Conservation (phyloP, 2,888 invertebrate species). For the Troides aeacus region DNA sequence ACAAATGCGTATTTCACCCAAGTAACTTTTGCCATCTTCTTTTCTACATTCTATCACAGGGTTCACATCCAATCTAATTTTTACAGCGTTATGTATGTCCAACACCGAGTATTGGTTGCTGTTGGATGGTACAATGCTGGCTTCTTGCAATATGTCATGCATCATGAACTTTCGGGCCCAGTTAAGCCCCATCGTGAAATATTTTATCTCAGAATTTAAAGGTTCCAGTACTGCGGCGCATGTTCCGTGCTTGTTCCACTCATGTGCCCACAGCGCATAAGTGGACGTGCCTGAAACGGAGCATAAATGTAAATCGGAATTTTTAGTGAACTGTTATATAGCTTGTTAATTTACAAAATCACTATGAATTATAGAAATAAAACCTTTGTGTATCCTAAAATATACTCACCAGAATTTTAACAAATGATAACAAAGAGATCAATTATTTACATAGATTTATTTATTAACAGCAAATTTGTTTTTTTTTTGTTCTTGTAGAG, state of each 20-base stretch:
- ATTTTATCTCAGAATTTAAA: conserved; percentile 83
- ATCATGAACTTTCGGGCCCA: conserved; percentile 82
- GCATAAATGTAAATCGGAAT: neutral
- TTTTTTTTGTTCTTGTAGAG: too few relatives aligned
- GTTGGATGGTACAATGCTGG: conserved; percentile 75
- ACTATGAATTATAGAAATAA: too few relatives aligned
- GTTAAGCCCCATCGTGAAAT: conserved; percentile 83
- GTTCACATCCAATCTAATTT: conserved; percentile 75
- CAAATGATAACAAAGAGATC: too few relatives aligned
- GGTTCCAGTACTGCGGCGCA: conserved; percentile 82
- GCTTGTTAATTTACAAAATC: too few relatives aligned
- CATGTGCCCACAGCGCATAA: conserved; percentile 87
- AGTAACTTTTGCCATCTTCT: conserved; percentile 79
- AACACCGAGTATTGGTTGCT: conserved; percentile 41
- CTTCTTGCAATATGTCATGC: conserved; percentile 76
- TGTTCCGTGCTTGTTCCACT: conserved; percentile 92
- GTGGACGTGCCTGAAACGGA: conserved; percentile 51
- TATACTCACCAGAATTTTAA: too few relatives aligned
- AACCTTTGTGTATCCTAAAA: too few relatives aligned
- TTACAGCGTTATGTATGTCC: conserved; percentile 62
- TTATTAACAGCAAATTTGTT: too few relatives aligned
- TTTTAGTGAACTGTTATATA: too few relatives aligned
- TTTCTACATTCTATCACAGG: conserved; percentile 83
- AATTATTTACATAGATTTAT: too few relatives aligned
- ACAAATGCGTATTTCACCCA: conserved; percentile 87